Base-by-base conservation (phyloP, 2,113 vertebrate genomes). In the Coryphaenoides rupestris region DNA sequence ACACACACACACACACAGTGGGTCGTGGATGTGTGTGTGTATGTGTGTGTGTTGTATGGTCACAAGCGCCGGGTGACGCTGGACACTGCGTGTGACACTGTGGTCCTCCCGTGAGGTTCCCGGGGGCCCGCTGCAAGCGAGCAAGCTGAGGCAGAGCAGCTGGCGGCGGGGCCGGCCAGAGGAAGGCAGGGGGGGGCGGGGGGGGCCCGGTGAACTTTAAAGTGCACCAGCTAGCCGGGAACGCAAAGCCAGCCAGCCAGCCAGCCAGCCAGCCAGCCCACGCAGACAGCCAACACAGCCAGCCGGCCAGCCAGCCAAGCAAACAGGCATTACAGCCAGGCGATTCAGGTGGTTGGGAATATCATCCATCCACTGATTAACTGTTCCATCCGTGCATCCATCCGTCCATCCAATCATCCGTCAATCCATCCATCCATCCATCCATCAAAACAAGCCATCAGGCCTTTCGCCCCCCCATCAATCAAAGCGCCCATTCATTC, bases 231-330 rank as follows among this genome's bases (percentile, higher is more conserved):
- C 56, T 58, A 9, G 13, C 4, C 16, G 22, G 21, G 14, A 2
- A n/a, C 84, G 60, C 82, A 82, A 74, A 72, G 75, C 21, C 24
- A 75, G 62, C 58, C 61, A 67, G 60, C 72, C 68, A 73, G 65
- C 9, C 26, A 55, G 14, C 62, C 66, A 67, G 16, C 24, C 73
- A 76, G 68, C 70, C 70, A 69, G 63, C 80, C 81, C 73, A 73
- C 62, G 63, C 64, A 67, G 55, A 50, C 66, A 3, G 13, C 5
- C 13, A 13, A 45, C 40, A 5, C 40, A 45, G 40, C 13, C 40
- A 45, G 13, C 13, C 40, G 40, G 40, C 40, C n/a, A n/a, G 33
- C 33, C 33, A 9, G 33, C 33, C 33, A 40, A 40, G 9, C 1
- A 12, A 40, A 40, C 9, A 40, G 33, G 33, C 33, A 7, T 40